These are phyloP conservation scores for Hemistola chrysoprasaria DNA, from an alignment of 2,888 invertebrate genomes.

Conservation along the genomic window DNA sequence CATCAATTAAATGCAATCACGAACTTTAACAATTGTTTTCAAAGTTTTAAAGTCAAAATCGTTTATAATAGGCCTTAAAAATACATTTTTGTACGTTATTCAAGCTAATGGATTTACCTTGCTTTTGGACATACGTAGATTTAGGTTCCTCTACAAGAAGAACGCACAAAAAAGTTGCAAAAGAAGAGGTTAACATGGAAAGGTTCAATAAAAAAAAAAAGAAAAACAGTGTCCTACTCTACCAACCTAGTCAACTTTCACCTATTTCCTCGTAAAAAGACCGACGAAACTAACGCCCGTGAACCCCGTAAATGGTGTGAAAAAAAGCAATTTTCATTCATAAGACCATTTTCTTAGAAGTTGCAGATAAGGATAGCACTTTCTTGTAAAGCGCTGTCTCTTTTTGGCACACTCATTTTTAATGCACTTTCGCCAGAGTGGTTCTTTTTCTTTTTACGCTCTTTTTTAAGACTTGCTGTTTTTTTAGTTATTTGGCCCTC, in stretches of 20 bases:
- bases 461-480: slow-evolving; percentile 63
- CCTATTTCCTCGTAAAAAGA: slow-evolving; percentile 52
- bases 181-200: too few species aligned
- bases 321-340: slow-evolving; percentile 79
- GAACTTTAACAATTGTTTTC: too few species aligned
- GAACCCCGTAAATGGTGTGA: slow-evolving; percentile 71
- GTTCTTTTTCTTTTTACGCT: slow-evolving; percentile 56
- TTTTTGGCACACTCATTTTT: slow-evolving; percentile 65
- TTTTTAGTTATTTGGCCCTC: slow-evolving; percentile 49
- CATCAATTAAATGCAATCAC: too few species aligned
- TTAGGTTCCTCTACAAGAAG: too few species aligned
- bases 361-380: slow-evolving; percentile 43
- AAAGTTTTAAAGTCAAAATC: too few species aligned
- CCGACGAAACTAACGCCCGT: slow-evolving; percentile 61
- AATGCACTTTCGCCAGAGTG: slow-evolving; percentile 74
- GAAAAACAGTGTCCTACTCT: slow-evolving; percentile 38
- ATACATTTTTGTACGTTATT: too few species aligned
- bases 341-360: slow-evolving; percentile 75
- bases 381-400: slow-evolving; percentile 43
- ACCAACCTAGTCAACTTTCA: slow-evolving; percentile 56
- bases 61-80: too few species aligned
- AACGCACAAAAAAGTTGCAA: too few species aligned
- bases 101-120: too few species aligned
- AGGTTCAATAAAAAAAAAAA: too few species aligned
- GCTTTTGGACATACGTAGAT: too few species aligned